phyloP scores from a whole-genome alignment of 2,888 invertebrate genomes.

The Drosophila pseudotalamancana region DNA sequence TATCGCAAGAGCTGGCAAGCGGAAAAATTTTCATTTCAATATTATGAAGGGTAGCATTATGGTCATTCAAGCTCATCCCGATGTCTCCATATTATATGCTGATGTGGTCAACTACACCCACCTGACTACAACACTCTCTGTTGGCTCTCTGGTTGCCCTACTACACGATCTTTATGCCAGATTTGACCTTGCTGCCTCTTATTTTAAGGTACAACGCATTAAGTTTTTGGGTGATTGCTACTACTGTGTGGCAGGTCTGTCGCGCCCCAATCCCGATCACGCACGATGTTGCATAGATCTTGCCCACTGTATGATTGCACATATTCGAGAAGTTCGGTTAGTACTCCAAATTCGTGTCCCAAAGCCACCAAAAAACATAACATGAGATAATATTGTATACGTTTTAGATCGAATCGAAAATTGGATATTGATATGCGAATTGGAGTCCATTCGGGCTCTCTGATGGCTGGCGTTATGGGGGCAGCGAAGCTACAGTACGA shows the following conservation, averaged over 20 bases:
- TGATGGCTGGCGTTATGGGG: conserved; percentile 95
- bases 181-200: conserved; percentile 95
- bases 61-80: conserved; percentile 92
- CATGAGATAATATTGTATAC: too few species aligned
- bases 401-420: conserved; percentile 86
- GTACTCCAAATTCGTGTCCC: too few species aligned
- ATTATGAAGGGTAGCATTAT: conserved; percentile 15
- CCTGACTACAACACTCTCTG: conserved; percentile 90
- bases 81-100: conserved; percentile 95
- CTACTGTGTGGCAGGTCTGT: conserved; percentile 95
- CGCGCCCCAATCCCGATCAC: conserved; percentile 90
- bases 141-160: conserved; percentile 92
- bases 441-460: conserved; percentile 96
- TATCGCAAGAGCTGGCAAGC: conserved; percentile 69
- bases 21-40: rapidly evolving
- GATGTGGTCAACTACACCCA: conserved; percentile 96
- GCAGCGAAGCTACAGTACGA: conserved; percentile 98
- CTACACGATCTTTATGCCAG: conserved; percentile 95
- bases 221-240: conserved; percentile 98
- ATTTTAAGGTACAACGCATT: conserved; percentile 91
- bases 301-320: conserved; percentile 95
- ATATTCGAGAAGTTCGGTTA: conserved; percentile 88
- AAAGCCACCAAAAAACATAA: too few species aligned
- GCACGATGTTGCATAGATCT: conserved; percentile 95
- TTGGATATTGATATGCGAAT: conserved; percentile 98